Percentiles rank a stretch among this genome's conserved stretches.
Conservation (phyloP, 37 sponge, comb jelly and placozoan species). For the Spongia lamella region DNA sequence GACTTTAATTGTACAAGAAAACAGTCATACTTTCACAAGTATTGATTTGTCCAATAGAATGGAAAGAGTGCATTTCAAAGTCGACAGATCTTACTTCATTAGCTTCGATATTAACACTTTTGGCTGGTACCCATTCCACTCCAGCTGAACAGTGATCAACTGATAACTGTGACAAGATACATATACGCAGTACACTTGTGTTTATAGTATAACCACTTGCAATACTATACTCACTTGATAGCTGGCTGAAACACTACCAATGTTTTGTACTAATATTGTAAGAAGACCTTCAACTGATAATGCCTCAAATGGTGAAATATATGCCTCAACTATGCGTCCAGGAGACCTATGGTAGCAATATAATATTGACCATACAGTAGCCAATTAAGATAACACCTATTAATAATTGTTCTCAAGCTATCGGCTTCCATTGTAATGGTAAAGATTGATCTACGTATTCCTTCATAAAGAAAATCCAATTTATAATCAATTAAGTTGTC, state of each 20-base stretch:
- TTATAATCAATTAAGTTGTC: conserved; percentile 25
- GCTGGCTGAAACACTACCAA: conserved; percentile 54
- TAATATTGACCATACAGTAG: background rate
- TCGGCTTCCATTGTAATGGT: conserved; percentile 70
- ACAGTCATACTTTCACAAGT: conserved; percentile 40
- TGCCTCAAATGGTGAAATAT: conserved; percentile 76
- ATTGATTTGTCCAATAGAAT: conserved; percentile 66
- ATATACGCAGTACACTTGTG: background rate
- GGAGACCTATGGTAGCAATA: conserved; percentile 36
- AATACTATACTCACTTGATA: conserved; percentile 40
- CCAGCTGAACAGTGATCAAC: conserved; percentile 84
- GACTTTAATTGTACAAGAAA: too few species aligned
- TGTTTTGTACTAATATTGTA: conserved; percentile 60
- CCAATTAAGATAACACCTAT: conserved; percentile 2
- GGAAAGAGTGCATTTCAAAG: conserved; percentile 68
- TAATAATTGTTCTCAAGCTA: conserved; percentile 40
- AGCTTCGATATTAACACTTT: conserved; percentile 54
- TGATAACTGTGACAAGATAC: conserved; percentile 29
- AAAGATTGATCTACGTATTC: conserved; percentile 40
- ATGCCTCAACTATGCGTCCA: conserved; percentile 74
- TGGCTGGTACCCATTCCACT: conserved; percentile 55
- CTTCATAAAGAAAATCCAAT: conserved; percentile 56
- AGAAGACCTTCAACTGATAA: conserved; percentile 60
- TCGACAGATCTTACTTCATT: conserved; percentile 35
- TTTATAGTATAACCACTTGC: background rate